These are phyloP conservation scores for Clostera curtula DNA, from an alignment of 2,888 invertebrate genomes.

Conservation along the genomic window DNA sequence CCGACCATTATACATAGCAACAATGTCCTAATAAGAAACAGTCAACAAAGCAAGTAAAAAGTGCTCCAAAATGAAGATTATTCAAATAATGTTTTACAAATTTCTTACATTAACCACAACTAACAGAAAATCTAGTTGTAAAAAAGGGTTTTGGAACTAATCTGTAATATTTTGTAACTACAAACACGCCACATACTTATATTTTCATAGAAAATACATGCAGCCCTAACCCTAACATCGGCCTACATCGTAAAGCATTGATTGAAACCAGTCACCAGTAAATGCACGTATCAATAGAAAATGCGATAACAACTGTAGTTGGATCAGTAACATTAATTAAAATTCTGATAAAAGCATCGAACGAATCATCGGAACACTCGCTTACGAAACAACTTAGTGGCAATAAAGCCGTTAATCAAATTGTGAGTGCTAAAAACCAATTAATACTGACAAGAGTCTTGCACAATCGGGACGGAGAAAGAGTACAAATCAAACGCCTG, in stretches of 20 bases:
- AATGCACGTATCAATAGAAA: slow-evolving; percentile 30
- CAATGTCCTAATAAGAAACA: no score
- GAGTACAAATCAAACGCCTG: slow-evolving; percentile 34
- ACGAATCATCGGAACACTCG: slow-evolving; percentile 12
- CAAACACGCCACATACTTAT: not conserved
- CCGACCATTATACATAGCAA: no score
- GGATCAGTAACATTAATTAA: slow-evolving; percentile 44
- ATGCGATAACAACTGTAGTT: slow-evolving; percentile 34
- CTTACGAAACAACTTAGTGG: slow-evolving; percentile 18
- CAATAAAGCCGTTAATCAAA: slow-evolving; percentile 24
- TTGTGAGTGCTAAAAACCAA: slow-evolving; percentile 49
- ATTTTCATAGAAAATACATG: not conserved
- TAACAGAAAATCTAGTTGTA: no score
- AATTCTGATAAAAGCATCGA: slow-evolving; percentile 25
- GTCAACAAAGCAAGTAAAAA: no score
- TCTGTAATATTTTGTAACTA: not conserved
- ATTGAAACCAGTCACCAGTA: slow-evolving; percentile 30
- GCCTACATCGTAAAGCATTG: slow-evolving; percentile 45
- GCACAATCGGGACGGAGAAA: slow-evolving; percentile 39
- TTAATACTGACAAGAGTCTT: slow-evolving; percentile 49
- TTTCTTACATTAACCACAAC: no score
- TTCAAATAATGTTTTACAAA: no score
- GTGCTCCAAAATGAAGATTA: no score
- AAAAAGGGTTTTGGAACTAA: no score
- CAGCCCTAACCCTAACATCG: slow-evolving; percentile 19